Evolutionary conservation across 2,797 vertebrate genomes (phyloP), one percentile per base, ranked within the genome.

Genomic region (Numenius phaeopus): DNA sequence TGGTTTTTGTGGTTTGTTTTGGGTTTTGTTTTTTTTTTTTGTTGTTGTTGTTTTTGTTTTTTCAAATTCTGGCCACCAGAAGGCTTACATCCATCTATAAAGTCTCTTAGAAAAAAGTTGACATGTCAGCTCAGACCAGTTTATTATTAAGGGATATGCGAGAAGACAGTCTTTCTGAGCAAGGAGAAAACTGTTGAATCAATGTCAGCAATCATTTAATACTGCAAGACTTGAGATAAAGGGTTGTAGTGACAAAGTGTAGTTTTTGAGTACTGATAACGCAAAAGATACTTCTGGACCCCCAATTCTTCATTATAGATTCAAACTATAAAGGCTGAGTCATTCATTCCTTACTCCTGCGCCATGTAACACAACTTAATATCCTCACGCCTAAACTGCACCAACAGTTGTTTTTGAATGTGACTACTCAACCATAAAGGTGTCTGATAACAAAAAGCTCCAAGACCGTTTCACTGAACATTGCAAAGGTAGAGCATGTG

Each of bases 71-170:
- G 30, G 13, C 14, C 22, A 65, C 11, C 26, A 50, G 16, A 75
- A 90, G 40, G 14, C 44, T 82, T 55, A 40, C 9, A 12, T 69
- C 18, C 40, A 46, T 52, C 42, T 37, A 29, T 3, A 19, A 6
- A 75, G 17, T 23, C 62, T 58, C 6, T 52, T 78, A 73, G 37
- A 34, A 91, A 87, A 87, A 0, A 2, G 19, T 3, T 49, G 21
- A 55, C 0, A 0, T 19, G 11, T 13, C 67, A 70, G 27, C 32
- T 71, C 39, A 59, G 34, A 58, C 4, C 19, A 78, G 14, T n/a
- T 77, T 69, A 58, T n/a, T 50, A 42, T 20, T 54, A 78, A 66
- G 39, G 26, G 21, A 50, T 15, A 57, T 4, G 5, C 19, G 19
- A 94, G 10, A 89, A 79, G 34, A 69, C 7, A 11, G 66, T 30